Evolutionary conservation across 2,888 invertebrate genomes (phyloP), one percentile per base, ranked within the genome.

Genomic region (Elmis aenea): DNA sequence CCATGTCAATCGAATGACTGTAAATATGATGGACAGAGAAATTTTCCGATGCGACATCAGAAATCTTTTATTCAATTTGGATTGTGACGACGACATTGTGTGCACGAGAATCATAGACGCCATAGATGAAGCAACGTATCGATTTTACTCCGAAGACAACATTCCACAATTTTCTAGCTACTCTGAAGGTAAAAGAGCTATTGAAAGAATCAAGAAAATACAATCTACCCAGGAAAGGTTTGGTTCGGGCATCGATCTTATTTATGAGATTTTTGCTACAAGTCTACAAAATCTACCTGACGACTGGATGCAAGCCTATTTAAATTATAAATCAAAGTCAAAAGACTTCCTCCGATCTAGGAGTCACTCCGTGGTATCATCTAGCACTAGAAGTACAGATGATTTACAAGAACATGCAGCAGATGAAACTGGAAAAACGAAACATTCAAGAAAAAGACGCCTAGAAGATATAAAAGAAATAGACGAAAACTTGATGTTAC

Each of bases 41-140:
- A 53, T 65, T 14, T 63, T 58, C 39, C 45, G 54, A 14, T 61
- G 63, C 29, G 54, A 63, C 32, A 57, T 66, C 14, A 51, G 50
- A 39, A 50, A 59, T 45, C 38, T 65, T 6, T 46, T 44, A 38
- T 66, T 62, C 37, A 63, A 64, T 38, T 50, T 55, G 45, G 47
- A 50, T 5, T 51, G 35, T 21, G 54, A 58, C 12, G 57, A 59
- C 15, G 64, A 66, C 46, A 30, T 36, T 1, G 50, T 61, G 2
- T 60, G 61, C 20, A 34, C 49, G 29, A 49, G 45, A 29, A 49
- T 59, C 0, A 40, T 62, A 21, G 38, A 40, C 1, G 53, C 51
- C 3, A 47, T 64, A 11, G 38, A 54, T 33, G 59, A 61, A 34
- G 58, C 58, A 9, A 39, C 33, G 16, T 38, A 55, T 12, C 51